Conservation (phyloP, 2,888 invertebrate species). For the Hololepta plana region DNA sequence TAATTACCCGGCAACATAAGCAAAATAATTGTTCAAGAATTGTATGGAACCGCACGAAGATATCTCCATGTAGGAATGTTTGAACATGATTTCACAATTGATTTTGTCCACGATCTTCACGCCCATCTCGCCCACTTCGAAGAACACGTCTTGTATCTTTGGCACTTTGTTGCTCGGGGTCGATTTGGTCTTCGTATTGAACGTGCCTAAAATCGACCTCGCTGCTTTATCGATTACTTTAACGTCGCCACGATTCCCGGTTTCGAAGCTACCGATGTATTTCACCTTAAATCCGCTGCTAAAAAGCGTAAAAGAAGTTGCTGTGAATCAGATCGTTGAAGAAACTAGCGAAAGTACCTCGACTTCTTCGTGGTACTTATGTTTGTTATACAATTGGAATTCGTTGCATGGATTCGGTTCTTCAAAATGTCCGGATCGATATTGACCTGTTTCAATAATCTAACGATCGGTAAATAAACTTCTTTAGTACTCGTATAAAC, state of each 20-base stretch:
- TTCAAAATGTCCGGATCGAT: constrained; percentile 15
- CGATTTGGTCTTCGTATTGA: no score
- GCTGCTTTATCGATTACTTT: constrained; percentile 33
- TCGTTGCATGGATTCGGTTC: no score
- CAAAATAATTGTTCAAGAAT: constrained; percentile 35
- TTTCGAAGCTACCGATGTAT: constrained; percentile 30
- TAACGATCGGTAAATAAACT: constrained; percentile 29
- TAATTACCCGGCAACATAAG: constrained; percentile 45
- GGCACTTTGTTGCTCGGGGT: no score
- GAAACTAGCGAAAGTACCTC: no score
- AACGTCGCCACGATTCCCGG: constrained; percentile 31
- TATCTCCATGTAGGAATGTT: constrained; percentile 44
- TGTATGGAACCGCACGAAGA: constrained; percentile 41
- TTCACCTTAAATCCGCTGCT: constrained; percentile 27
- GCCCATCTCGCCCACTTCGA: constrained; percentile 35
- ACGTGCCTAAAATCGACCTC: no score
- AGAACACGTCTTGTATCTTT: constrained; percentile 24
- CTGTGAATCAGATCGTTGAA: constrained; percentile 1
- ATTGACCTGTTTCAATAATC: constrained; percentile 17
- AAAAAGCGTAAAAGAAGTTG: constrained; percentile 7
- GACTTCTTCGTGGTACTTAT: no score
- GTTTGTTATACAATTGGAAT: no score
- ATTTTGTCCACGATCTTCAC: constrained; percentile 26
- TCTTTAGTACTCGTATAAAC: constrained; percentile 20
- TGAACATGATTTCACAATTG: constrained; percentile 32